A percentile compares a stretch with the other conserved stretches of the same genome.
These are phyloP conservation scores for Chelonia mydas DNA, from an alignment of 2,797 vertebrate genomes.

Conservation along the genomic window DNA sequence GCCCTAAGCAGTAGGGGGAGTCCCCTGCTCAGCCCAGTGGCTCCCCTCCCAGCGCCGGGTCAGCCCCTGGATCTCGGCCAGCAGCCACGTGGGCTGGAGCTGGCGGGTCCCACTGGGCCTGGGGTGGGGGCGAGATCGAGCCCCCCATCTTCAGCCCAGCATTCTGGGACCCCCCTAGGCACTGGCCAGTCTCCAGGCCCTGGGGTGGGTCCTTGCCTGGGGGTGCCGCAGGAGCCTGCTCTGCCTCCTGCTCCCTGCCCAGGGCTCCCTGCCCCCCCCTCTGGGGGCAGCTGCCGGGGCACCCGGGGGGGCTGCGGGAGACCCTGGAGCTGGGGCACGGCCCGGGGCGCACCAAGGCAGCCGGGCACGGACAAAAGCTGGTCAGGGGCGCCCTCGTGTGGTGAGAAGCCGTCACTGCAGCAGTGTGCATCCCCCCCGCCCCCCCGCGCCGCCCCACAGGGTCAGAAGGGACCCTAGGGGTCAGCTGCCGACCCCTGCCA, in stretches of 20 bases:
- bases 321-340: not conserved
- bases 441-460: too few species aligned
- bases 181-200: not conserved
- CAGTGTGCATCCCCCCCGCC: not conserved
- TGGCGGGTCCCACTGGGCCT: not conserved
- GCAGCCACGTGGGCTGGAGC: not conserved
- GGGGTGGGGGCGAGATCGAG: too few species aligned
- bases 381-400: slow-evolving; percentile 61
- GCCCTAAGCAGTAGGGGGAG: too few species aligned
- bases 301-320: not conserved
- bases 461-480: too few species aligned
- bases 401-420: not conserved
- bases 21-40: too few species aligned
- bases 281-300: not conserved
- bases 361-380: not conserved
- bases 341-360: not conserved
- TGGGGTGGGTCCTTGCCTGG: not conserved
- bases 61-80: too few species aligned
- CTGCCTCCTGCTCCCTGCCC: not conserved
- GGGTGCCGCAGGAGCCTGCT: not conserved
- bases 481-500: too few species aligned
- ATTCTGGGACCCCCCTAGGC: too few species aligned
- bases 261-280: too few species aligned
- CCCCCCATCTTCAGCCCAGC: too few species aligned
- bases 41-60: too few species aligned